Conservation (phyloP, 2,113 vertebrate species). For the Falcunculus frontatus region DNA sequence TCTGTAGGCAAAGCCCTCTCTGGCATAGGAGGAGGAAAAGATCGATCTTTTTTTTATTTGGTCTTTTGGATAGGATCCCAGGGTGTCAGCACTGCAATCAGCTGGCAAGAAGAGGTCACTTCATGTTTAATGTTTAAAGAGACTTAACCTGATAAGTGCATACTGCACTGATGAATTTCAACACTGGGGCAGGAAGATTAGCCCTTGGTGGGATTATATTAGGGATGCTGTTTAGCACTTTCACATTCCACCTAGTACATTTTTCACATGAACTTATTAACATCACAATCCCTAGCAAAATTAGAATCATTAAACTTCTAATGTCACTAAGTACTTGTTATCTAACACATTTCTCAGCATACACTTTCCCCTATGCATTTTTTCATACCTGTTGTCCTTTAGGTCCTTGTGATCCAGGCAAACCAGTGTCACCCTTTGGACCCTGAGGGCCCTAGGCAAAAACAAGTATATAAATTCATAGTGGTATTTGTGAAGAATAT, state of each 20-base stretch:
- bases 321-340: neutral
- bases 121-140: neutral
- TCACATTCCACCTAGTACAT: neutral
- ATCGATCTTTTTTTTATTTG: neutral
- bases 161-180: neutral
- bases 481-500: neutral
- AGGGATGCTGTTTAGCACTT: neutral
- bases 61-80: neutral
- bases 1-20: neutral
- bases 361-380: neutral
- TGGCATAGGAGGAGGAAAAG: neutral
- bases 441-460: conserved; percentile 79
- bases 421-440: conserved; percentile 83
- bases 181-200: neutral
- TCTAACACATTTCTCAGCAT: neutral
- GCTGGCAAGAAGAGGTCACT: neutral
- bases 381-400: conserved; percentile 69
- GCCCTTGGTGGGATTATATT: neutral
- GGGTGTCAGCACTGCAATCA: neutral
- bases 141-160: neutral
- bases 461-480: neutral
- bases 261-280: neutral
- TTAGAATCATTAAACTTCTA: neutral
- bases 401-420: conserved; percentile 78
- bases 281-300: neutral